A percentile compares a stretch with the other conserved stretches of the same genome.
phyloP scores from a whole-genome alignment of 2,113 vertebrate genomes.

The Eublepharis macularius region DNA sequence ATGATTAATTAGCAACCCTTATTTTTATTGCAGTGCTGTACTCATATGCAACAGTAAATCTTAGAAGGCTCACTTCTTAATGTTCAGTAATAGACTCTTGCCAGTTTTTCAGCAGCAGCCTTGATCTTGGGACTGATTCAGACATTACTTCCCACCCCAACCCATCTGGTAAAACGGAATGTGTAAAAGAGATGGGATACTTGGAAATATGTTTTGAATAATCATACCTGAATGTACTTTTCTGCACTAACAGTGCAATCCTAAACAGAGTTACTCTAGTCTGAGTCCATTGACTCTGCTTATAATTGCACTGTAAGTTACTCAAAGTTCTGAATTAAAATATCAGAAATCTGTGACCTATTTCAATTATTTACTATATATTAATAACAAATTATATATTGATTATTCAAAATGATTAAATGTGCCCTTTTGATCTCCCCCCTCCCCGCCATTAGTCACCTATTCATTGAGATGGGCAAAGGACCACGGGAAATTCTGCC shows the following conservation, averaged over 20 bases:
- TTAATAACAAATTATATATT: background rate
- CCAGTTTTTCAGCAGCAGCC: constrained; percentile 20
- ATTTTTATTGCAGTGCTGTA: constrained; percentile 29
- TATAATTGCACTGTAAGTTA: too few relatives aligned
- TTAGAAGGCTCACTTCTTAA: constrained; percentile 41
- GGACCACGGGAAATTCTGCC: too few relatives aligned
- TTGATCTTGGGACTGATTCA: constrained; percentile 7
- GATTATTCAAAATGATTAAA: background rate
- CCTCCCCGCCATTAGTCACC: background rate
- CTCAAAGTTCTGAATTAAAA: background rate
- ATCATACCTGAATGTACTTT: background rate
- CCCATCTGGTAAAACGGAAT: background rate
- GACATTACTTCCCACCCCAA: background rate
- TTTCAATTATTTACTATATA: background rate
- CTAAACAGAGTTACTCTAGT: too few relatives aligned
- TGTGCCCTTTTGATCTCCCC: too few relatives aligned
- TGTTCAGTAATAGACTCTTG: constrained; percentile 9
- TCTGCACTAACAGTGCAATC: too few relatives aligned
- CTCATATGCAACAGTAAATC: constrained; percentile 34
- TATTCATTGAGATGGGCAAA: background rate
- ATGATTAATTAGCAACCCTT: constrained; percentile 36
- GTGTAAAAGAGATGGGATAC: background rate
- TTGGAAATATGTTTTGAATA: background rate
- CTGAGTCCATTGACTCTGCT: too few relatives aligned
- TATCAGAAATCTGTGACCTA: background rate